Conservation (phyloP, 2,888 invertebrate genomes). For the Zygaena filipendulae region DNA sequence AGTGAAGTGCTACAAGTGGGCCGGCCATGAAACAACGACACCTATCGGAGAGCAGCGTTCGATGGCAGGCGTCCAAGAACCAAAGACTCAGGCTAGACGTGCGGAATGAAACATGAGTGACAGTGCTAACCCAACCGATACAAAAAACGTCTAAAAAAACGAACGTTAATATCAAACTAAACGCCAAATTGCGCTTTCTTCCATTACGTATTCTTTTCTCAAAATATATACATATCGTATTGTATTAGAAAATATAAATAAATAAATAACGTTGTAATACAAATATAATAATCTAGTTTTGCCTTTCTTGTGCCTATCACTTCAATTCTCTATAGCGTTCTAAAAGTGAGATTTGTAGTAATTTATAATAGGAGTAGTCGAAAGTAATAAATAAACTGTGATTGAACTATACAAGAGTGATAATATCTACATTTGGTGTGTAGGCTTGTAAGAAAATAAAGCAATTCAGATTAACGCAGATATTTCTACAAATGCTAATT, state of each 20-base stretch:
- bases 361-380: too few relatives aligned
- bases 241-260: constrained; percentile 19
- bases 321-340: constrained; percentile 48
- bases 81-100: constrained; percentile 61
- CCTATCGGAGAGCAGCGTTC: constrained; percentile 41
- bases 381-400: constrained; percentile 49
- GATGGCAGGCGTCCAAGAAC: constrained; percentile 61
- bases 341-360: constrained; percentile 37
- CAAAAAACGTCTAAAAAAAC: constrained; percentile 21
- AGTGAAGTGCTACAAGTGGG: constrained; percentile 57
- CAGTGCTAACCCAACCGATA: constrained; percentile 21
- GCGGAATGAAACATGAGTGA: constrained; percentile 61
- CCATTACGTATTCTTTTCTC: constrained; percentile 52
- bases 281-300: constrained; percentile 36
- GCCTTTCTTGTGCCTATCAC: constrained; percentile 64
- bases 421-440: constrained; percentile 36
- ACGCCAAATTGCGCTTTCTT: constrained; percentile 67
- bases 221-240: constrained; percentile 57
- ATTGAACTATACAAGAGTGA: constrained; percentile 45
- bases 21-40: constrained; percentile 63
- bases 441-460: too few relatives aligned
- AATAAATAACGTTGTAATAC: constrained; percentile 2
- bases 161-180: constrained; percentile 22
- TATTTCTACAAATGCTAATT: too few relatives aligned
- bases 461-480: too few relatives aligned